phyloP scores from a whole-genome alignment of 2,797 vertebrate species.

The Nannoperca australis region DNA sequence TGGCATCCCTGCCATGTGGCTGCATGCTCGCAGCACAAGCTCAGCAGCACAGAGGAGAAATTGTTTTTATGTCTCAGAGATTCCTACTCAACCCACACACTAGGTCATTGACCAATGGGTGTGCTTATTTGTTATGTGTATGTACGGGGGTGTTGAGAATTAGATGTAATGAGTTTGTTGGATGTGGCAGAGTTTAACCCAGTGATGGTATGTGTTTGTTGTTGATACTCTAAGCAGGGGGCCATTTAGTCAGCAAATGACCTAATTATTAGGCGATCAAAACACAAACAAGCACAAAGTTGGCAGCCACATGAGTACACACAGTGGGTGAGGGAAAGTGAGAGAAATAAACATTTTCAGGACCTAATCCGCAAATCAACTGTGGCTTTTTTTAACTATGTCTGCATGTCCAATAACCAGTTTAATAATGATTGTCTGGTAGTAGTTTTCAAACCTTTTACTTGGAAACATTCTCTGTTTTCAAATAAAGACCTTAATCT shows the following conservation, averaged over 20 bases:
- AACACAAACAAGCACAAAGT: slow-evolving; percentile 16
- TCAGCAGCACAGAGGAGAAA: slow-evolving; percentile 82
- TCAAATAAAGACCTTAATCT: slow-evolving; percentile 59
- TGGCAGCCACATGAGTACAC: slow-evolving; percentile 27
- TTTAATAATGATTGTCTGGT: slow-evolving; percentile 58
- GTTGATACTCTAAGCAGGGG: slow-evolving; percentile 41
- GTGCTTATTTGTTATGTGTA: slow-evolving; percentile 65
- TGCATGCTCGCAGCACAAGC: slow-evolving; percentile 78
- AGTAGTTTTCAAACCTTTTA: slow-evolving; percentile 49
- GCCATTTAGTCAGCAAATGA: slow-evolving; percentile 45
- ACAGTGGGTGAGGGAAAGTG: slow-evolving; percentile 15
- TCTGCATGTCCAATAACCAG: slow-evolving; percentile 46
- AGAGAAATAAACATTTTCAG: slow-evolving; percentile 44
- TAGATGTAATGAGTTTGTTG: slow-evolving; percentile 54
- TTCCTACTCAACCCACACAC: slow-evolving; percentile 82
- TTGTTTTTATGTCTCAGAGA: slow-evolving; percentile 81
- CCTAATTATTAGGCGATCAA: slow-evolving; percentile 55
- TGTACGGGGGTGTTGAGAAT: slow-evolving; percentile 62
- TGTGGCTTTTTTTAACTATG: slow-evolving; percentile 36
- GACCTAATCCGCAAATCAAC: slow-evolving; percentile 40
- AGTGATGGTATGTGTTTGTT: slow-evolving; percentile 54
- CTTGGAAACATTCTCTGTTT: slow-evolving; percentile 59
- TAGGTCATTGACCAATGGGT: slow-evolving; percentile 65
- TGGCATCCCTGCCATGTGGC: slow-evolving; percentile 79
- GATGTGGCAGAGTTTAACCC: slow-evolving; percentile 45